Evolutionary conservation across 2,797 vertebrate genomes (phyloP).

Genomic region (Hemibagrus guttatus): DNA sequence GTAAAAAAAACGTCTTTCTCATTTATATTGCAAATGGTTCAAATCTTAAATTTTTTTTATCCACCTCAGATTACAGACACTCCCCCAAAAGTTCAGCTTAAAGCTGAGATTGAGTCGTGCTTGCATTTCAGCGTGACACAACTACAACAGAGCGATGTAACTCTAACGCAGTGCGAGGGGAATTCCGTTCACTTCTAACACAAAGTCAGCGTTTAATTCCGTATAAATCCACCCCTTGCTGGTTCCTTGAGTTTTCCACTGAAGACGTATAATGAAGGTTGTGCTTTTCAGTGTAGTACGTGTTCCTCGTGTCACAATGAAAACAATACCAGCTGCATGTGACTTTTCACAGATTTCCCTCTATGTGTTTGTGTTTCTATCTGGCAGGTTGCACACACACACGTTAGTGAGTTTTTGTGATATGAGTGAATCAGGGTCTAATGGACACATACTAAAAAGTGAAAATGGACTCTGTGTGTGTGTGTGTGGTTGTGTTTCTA

Average conservation of each 20-base stretch:
- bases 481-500: slow-evolving; percentile 56
- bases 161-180: background rate
- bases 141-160: background rate
- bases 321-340: background rate
- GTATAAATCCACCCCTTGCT: background rate
- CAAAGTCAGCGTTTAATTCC: background rate
- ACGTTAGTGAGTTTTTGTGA: background rate
- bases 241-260: background rate
- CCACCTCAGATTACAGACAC: background rate
- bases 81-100: background rate
- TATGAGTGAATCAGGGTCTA: background rate
- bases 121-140: background rate
- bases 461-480: background rate
- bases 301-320: background rate
- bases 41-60: background rate
- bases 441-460: background rate
- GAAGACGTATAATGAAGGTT: background rate
- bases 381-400: background rate
- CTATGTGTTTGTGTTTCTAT: background rate
- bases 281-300: background rate
- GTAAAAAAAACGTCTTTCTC: background rate
- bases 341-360: background rate
- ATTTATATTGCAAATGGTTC: background rate
- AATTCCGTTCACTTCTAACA: background rate
- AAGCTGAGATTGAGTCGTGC: background rate